Evolutionary conservation across 2,113 vertebrate species (phyloP), one percentile per base, ranked within the genome.

Genomic region (Nothocercus julius): DNA sequence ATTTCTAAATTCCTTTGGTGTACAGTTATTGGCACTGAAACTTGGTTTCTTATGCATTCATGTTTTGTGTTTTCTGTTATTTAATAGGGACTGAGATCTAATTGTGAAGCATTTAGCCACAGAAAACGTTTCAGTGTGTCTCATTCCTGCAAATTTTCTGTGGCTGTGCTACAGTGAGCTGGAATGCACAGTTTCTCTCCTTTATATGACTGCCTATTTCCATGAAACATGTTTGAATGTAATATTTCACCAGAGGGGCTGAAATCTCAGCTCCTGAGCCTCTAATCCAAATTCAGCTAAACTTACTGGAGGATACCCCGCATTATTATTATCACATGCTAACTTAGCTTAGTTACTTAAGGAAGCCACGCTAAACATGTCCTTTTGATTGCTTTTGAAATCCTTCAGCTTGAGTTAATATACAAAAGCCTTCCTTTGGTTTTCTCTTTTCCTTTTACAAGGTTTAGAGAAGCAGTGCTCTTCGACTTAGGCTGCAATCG

Each of bases 291-390:
- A 28, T 64, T 15, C 73, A 47, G 21, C 13, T 22, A 0, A 1
- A 7, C 20, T 36, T 66, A 1, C 8, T 25, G 10, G 83, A 54
- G 40, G 84, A 11, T 13, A 18, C 64, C 36, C 2, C 7, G 1
- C 6, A 6, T 51, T 4, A 2, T 74, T 6, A 6, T 51, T 4
- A 2, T 74, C 53, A 4, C 22, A 1, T 3, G 0, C 28, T 19
- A 0, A 2, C 38, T 53, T 6, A 19, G 19, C 73, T 34, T 5
- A 1, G 38, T 18, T 25, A 3, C 62, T 13, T 2, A 5, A 40
- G 62, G 61, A 9, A 79, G 36, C 73, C 13, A 3, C 16, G 28
- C 27, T 19, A 3, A 58, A 7, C 5, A 4, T 11, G 0, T 61
- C 77, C 32, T 1, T 36, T 24, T 36, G 64, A 34, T 19, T 22